Conservation (phyloP, 1,140 invertebrate species). For the Temnothorax longispinosus region DNA sequence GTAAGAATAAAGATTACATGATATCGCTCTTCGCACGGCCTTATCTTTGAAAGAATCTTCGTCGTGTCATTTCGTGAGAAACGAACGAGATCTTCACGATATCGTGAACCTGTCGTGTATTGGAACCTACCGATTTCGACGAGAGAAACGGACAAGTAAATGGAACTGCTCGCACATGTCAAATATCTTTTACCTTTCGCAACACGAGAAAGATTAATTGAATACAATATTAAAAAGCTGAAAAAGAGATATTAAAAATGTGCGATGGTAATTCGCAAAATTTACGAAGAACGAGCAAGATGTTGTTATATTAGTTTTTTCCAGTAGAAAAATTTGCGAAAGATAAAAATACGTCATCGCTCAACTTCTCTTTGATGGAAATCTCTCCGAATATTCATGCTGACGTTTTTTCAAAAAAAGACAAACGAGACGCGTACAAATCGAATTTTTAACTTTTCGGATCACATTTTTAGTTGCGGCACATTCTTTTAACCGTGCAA, state of each 20-base stretch:
- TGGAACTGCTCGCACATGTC: neutral
- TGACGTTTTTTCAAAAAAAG: neutral
- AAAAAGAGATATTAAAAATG: neutral
- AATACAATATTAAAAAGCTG: neutral
- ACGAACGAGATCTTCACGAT: slow-evolving; percentile 9
- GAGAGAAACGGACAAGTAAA: slow-evolving; percentile 1
- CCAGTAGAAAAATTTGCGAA: slow-evolving; percentile 10
- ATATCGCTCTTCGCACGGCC: neutral
- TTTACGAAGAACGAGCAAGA: neutral
- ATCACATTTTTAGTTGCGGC: neutral
- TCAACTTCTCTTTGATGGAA: neutral
- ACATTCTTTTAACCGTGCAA: neutral
- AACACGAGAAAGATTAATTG: neutral
- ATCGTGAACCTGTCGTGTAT: neutral
- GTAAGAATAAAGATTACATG: neutral
- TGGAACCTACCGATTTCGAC: slow-evolving; percentile 5
- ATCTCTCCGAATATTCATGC: neutral
- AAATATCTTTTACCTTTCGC: neutral
- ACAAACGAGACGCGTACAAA: neutral
- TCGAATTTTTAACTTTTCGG: slow-evolving; percentile 4
- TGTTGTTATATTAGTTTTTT: neutral
- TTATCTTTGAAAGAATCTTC: slow-evolving; percentile 15
- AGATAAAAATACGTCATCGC: neutral
- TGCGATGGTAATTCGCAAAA: neutral
- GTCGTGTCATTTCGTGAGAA: slow-evolving; percentile 38